Evolutionary conservation across 1,140 invertebrate species (phyloP), one percentile per base, ranked within the genome.

Genomic region (Euura saliciscinereae): DNA sequence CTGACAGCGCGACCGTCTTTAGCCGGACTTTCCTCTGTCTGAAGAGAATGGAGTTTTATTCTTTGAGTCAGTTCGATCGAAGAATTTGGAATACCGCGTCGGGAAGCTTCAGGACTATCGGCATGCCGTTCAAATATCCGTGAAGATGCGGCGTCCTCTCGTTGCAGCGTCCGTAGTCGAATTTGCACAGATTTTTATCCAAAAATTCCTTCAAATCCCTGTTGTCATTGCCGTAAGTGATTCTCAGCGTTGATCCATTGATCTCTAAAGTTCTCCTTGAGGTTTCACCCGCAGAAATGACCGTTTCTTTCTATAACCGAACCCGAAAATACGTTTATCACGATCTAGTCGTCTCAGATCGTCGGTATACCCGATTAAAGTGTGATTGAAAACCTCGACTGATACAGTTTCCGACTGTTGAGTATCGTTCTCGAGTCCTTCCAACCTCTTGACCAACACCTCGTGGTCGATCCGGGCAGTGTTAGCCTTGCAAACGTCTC

Each of bases 111-210:
- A 80, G 28, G 6, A 76, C 78, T 44, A 79, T 75, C 43, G 67
- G 71, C 4, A 73, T 46, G 43, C 79, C 81, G 28, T 81, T 77
- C 6, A 82, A 28, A 5, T 74, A 51, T 10, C 79, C 80, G 8
- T 82, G 81, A 10, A 81, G 44, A 71, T 82, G 81, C 2, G 76
- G 74, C 5, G 45, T 45, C 11, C 74, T 75, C 64, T 76, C 73
- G 0, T 76, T 68, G 43, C 81, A 82, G 45, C 81, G 81, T 8
- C 6, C 42, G n/a, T 70, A 42, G 0, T 74, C 76, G 11, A 78
- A 65, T 2, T 77, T 71, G 43, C 73, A 71, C 75, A 72, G 75
- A 5, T 66, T 71, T 7, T 13, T 6, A 7, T 69, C 43, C 8
- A 43, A 43, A 66, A 42, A n/a, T 69, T 6, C 68, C 8, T 42